These are phyloP conservation scores for Dinothrombium tinctorium DNA, from an alignment of 1,140 invertebrate species.

Conservation along the genomic window DNA sequence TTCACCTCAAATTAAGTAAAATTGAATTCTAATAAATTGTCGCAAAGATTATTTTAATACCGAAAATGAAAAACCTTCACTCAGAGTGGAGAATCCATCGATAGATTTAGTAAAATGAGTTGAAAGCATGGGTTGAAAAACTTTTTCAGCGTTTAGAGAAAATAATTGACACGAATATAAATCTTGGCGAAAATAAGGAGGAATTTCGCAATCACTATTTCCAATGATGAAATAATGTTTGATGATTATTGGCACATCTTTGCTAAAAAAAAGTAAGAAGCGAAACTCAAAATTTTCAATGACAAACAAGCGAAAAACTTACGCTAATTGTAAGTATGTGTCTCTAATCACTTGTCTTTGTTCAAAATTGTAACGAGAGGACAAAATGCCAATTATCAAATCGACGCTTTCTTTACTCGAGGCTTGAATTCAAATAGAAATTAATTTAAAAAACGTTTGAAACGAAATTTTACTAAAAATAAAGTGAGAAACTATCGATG, in stretches of 20 bases:
- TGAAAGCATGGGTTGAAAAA: not conserved
- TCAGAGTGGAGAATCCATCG: not conserved
- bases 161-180: conserved; percentile 10
- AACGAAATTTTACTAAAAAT: too few species aligned
- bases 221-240: conserved; percentile 14
- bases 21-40: not conserved
- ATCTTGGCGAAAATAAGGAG: conserved; percentile 10
- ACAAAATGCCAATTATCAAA: conserved; percentile 12
- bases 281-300: not conserved
- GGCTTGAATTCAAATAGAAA: too few species aligned
- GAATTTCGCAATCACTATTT: conserved; percentile 9
- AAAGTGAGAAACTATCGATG: too few species aligned
- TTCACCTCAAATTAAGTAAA: not conserved
- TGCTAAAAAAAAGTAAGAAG: too few species aligned
- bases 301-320: too few species aligned
- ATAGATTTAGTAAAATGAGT: not conserved
- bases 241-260: too few species aligned
- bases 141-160: not conserved
- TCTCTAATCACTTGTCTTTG: conserved; percentile 11
- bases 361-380: conserved; percentile 11
- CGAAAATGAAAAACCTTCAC: not conserved
- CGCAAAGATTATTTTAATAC: not conserved
- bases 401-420: not conserved
- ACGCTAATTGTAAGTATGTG: conserved; percentile 13
- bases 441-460: too few species aligned